phyloP scores from a whole-genome alignment of 1,140 invertebrate genomes.

The Bicyclus anynana region DNA sequence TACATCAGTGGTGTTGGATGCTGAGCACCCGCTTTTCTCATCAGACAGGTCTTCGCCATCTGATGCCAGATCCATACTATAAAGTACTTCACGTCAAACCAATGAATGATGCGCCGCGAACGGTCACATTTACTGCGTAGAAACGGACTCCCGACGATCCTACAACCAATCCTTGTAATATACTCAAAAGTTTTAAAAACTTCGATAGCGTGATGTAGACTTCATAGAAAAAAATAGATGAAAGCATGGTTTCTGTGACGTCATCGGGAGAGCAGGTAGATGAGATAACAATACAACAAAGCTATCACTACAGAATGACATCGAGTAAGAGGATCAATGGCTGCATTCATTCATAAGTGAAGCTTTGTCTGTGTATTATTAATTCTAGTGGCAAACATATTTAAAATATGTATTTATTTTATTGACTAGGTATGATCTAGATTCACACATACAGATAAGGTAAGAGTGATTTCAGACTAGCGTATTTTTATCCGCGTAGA shows the following conservation, averaged over 20 bases:
- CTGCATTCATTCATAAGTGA: no score
- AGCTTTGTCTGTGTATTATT: no score
- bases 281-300: not conserved
- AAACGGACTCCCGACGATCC: constrained; percentile 47
- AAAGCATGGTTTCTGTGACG: constrained; percentile 25
- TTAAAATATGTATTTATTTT: no score
- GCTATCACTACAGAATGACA: no score
- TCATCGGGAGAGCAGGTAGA: constrained; percentile 24
- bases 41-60: constrained; percentile 43
- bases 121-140: constrained; percentile 48
- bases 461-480: no score
- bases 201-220: constrained; percentile 42
- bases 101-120: constrained; percentile 29
- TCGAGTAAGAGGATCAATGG: no score
- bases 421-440: no score
- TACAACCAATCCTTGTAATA: constrained; percentile 27
- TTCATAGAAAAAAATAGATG: constrained; percentile 43
- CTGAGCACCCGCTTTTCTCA: constrained; percentile 59
- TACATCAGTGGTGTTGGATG: constrained; percentile 61
- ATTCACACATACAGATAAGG: no score
- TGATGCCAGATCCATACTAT: constrained; percentile 48
- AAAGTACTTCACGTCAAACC: constrained; percentile 57
- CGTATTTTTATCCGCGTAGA: no score
- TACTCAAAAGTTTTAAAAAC: constrained; percentile 34
- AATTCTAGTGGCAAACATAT: no score